Percentiles rank a stretch among this genome's conserved stretches.
phyloP scores from a whole-genome alignment of 2,113 vertebrate genomes.

The Fukomys damarensis region DNA sequence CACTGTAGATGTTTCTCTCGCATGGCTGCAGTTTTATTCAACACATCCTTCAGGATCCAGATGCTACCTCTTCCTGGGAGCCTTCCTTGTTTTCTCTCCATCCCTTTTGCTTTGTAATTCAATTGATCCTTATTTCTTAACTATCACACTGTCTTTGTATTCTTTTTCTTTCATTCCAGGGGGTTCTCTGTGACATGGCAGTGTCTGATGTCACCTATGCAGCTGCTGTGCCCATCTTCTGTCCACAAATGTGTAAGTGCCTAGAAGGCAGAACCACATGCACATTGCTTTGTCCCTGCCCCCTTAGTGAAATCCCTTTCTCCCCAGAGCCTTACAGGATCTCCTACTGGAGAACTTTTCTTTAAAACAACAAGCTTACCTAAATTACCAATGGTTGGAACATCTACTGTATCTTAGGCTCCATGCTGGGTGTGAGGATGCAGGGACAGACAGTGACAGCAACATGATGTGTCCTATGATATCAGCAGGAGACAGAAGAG shows the following conservation, averaged over 20 bases:
- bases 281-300: background rate
- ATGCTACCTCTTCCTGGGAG: background rate
- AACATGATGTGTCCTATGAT: background rate
- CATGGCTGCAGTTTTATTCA: background rate
- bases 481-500: background rate
- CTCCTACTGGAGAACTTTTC: background rate
- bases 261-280: background rate
- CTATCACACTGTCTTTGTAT: background rate
- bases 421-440: background rate
- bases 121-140: background rate
- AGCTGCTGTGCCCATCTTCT: background rate
- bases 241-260: background rate
- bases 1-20: background rate
- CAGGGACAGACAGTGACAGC: background rate
- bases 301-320: background rate
- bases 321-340: background rate
- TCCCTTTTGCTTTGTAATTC: background rate
- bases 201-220: background rate
- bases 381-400: background rate
- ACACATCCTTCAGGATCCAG: background rate
- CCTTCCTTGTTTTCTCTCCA: background rate
- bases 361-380: background rate
- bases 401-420: background rate
- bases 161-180: background rate
- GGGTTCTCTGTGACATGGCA: accelerated